Conservation (phyloP, 2,888 invertebrate genomes). For the Tetheella fluctuosa region DNA sequence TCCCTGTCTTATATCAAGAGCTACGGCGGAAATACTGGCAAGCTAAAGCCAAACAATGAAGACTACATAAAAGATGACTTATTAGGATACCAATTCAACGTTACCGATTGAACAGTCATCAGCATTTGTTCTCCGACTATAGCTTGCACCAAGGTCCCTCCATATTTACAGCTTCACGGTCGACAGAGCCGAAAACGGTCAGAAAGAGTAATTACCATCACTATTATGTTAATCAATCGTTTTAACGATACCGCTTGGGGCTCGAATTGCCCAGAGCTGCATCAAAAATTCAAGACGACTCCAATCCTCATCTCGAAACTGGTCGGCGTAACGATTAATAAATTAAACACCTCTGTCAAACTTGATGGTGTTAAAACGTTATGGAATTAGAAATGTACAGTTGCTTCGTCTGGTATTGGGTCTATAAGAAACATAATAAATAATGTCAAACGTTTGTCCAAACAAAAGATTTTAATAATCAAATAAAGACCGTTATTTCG, state of each 20-base stretch:
- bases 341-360: slow-evolving; percentile 36
- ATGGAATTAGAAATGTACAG: slow-evolving; percentile 29
- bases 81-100: slow-evolving; percentile 8
- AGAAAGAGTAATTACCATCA: slow-evolving; percentile 60
- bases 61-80: background rate
- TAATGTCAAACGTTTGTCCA: slow-evolving; percentile 26
- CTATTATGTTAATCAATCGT: slow-evolving; percentile 62
- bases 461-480: slow-evolving; percentile 30
- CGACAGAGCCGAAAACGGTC: slow-evolving; percentile 49
- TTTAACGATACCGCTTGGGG: slow-evolving; percentile 56
- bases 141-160: slow-evolving; percentile 39
- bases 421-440: slow-evolving; percentile 31
- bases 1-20: slow-evolving; percentile 53
- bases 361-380: slow-evolving; percentile 30
- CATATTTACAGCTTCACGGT: slow-evolving; percentile 42
- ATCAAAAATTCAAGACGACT: slow-evolving; percentile 31
- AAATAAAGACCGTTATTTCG: slow-evolving; percentile 52
- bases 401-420: slow-evolving; percentile 32
- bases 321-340: slow-evolving; percentile 34
- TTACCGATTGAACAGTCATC: slow-evolving; percentile 11
- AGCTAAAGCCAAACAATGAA: background rate
- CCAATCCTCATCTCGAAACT: slow-evolving; percentile 33
- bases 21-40: slow-evolving; percentile 36
- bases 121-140: slow-evolving; percentile 22
- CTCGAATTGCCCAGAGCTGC: slow-evolving; percentile 33